Evolutionary conservation across 2,888 invertebrate species (phyloP).

Genomic region (Dastarcus helophoroides): DNA sequence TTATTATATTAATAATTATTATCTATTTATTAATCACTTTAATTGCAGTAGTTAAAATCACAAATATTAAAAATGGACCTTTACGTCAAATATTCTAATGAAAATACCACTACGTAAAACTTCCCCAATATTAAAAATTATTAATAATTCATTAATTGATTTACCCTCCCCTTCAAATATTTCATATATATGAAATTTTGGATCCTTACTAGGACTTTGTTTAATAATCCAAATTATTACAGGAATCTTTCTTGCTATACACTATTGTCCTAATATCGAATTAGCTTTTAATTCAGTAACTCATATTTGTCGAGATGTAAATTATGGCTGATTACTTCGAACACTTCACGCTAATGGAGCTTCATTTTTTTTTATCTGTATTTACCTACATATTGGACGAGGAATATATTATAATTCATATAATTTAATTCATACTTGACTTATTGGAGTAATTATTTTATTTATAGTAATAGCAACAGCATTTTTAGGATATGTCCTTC

Average conservation of each 20-base stretch:
- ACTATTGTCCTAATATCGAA: conserved; percentile 52
- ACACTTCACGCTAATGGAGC: conserved; percentile 59
- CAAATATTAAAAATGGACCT: conserved; percentile 43
- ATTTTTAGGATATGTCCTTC: conserved; percentile 67
- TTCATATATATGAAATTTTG: conserved; percentile 57
- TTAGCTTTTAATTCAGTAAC: conserved; percentile 54
- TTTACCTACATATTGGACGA: conserved; percentile 58
- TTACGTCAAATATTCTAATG: conserved; percentile 42
- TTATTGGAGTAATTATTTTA: conserved; percentile 52
- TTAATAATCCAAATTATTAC: conserved; percentile 55
- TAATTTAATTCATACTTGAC: conserved; percentile 47
- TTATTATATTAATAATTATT: conserved; percentile 43
- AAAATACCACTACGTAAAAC: conserved; percentile 39
- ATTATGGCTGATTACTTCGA: conserved; percentile 56
- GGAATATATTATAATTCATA: conserved; percentile 44
- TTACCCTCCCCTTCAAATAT: conserved; percentile 51
- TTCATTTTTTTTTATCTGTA: conserved; percentile 59
- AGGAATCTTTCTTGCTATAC: conserved; percentile 58
- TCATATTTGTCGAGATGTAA: conserved; percentile 60
- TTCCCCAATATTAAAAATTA: conserved; percentile 45
- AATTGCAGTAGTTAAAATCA: conserved; percentile 48
- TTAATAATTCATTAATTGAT: conserved; percentile 47
- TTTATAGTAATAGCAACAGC: conserved; percentile 59
- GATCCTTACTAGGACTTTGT: conserved; percentile 51
- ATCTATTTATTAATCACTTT: conserved; percentile 49